phyloP scores from a whole-genome alignment of 2,113 vertebrate genomes.

The Paedocypris sp. region DNA sequence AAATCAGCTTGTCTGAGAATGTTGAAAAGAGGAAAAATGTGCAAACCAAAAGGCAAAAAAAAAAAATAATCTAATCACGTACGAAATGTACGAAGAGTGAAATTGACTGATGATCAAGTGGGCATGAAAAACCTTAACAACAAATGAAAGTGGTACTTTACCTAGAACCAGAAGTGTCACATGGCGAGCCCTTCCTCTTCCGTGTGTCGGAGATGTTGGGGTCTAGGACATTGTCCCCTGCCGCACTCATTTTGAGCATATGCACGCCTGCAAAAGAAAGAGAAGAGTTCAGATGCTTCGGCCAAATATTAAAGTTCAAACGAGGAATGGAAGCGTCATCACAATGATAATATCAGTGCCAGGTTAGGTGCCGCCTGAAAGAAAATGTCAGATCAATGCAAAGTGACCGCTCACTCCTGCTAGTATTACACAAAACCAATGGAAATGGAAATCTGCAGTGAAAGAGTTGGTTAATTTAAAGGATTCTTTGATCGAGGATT shows the following conservation, averaged over 20 bases:
- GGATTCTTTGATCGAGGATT: conserved; percentile 9
- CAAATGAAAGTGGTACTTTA: conserved; percentile 50
- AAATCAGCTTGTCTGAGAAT: no score
- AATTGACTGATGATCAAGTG: no score
- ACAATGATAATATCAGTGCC: neutral
- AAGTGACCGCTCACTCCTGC: neutral
- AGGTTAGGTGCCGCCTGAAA: neutral
- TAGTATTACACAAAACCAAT: neutral
- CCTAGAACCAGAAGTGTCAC: conserved; percentile 82
- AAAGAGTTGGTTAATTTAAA: neutral
- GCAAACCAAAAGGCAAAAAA: no score
- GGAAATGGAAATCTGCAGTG: neutral
- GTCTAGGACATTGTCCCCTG: conserved; percentile 82
- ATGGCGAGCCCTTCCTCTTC: conserved; percentile 86
- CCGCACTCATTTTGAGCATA: conserved; percentile 85
- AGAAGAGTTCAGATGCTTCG: no score
- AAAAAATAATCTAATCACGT: no score
- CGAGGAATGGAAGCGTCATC: no score
- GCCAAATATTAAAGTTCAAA: no score
- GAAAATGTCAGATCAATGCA: neutral
- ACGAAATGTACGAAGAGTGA: no score
- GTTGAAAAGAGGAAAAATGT: no score
- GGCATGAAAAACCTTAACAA: no score
- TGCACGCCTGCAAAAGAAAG: conserved; percentile 63
- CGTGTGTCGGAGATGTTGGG: conserved; percentile 75